Percentiles rank a stretch among this genome's conserved stretches.
Evolutionary conservation across 2,113 vertebrate species (phyloP).

Genomic region (Oxyruncus cristatus): DNA sequence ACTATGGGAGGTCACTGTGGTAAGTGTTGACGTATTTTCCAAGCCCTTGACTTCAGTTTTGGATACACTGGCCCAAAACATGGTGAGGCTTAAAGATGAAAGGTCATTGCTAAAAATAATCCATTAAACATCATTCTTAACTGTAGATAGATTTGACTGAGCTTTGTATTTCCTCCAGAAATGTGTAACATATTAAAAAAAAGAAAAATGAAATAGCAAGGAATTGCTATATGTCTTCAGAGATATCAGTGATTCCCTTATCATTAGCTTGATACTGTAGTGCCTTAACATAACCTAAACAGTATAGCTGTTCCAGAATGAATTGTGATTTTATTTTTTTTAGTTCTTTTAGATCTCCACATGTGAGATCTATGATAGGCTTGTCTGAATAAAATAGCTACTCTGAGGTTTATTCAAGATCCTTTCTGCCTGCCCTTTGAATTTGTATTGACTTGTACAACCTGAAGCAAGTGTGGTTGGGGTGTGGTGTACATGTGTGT

Average conservation of each 20-base stretch:
- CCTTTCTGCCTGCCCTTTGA: neutral
- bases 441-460: neutral
- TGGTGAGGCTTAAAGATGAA: neutral
- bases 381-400: neutral
- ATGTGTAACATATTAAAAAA: neutral
- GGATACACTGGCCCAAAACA: neutral
- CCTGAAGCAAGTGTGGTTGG: neutral
- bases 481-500: neutral
- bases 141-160: neutral
- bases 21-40: constrained; percentile 57
- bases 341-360: neutral
- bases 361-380: neutral
- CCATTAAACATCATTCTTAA: neutral
- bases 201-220: neutral
- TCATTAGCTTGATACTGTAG: neutral
- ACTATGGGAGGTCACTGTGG: constrained; percentile 89
- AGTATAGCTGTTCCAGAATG: neutral
- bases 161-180: neutral
- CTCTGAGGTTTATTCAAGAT: neutral
- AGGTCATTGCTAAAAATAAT: neutral
- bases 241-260: neutral
- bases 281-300: neutral
- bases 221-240: neutral
- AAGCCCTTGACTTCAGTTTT: neutral
- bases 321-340: neutral